Percentiles rank a stretch among this genome's conserved stretches.
phyloP scores from a whole-genome alignment of 2,797 vertebrate genomes.

The Babyrousa celebensis region DNA sequence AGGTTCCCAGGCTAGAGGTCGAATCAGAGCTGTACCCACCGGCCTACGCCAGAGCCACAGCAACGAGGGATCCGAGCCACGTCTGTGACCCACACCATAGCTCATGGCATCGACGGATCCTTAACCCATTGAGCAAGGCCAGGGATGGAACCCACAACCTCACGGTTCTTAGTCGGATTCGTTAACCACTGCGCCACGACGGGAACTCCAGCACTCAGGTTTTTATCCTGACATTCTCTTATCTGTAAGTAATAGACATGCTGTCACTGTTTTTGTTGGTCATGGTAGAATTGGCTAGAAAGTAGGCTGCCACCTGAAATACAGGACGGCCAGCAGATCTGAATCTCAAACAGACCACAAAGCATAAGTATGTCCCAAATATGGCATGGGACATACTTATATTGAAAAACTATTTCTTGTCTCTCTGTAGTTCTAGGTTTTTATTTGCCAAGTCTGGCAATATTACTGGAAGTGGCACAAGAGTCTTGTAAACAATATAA shows the following conservation, averaged over 20 bases:
- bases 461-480: neutral
- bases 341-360: constrained; percentile 16
- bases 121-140: too few relatives aligned
- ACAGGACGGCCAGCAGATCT: neutral
- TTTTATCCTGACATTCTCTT: neutral
- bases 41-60: too few relatives aligned
- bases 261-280: neutral
- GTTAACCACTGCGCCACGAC: too few relatives aligned
- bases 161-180: too few relatives aligned
- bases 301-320: neutral
- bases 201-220: too few relatives aligned
- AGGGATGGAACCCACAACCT: too few relatives aligned
- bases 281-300: neutral
- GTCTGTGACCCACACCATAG: too few relatives aligned
- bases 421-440: constrained; percentile 31
- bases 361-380: neutral
- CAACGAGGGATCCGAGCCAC: too few relatives aligned
- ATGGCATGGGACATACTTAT: neutral
- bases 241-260: neutral
- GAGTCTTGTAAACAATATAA: neutral
- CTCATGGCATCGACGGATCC: too few relatives aligned
- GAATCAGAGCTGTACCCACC: too few relatives aligned
- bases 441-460: constrained; percentile 34
- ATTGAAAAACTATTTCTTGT: constrained; percentile 18
- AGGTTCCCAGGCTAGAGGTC: too few relatives aligned